Evolutionary conservation across 2,797 vertebrate genomes (phyloP), one percentile per base, ranked within the genome.

Genomic region (Clarias laeviceps): DNA sequence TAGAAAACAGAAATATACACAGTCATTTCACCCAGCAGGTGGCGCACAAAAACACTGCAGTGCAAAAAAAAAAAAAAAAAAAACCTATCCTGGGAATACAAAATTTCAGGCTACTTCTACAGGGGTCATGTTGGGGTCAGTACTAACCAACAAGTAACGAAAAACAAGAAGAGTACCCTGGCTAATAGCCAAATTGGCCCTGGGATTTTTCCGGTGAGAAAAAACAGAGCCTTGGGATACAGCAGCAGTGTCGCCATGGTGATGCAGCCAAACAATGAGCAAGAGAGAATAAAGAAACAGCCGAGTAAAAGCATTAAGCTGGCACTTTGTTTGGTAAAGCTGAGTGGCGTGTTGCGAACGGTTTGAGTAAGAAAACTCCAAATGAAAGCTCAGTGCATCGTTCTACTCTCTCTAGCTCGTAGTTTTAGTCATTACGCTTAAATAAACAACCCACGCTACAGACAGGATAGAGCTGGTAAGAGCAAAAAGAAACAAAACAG

Each of bases 1-100:
- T 99, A 78, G 50, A 89, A 88, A 27, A 89, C 22, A 90, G 1
- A 87, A 34, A 14, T 1, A 17, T 11, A 76, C 3, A 7, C 5
- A 22, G 17, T 85, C 17, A 88, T 34, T 83, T 0, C 17, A 66
- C 62, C 89, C 89, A 89, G 82, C 82, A 89, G 88, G 82, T 66
- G 89, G 89, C 70, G 84, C 81, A 81, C 27, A 22, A 68, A 76
- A 79, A 89, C 29, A 70, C 20, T 8, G 34, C 61, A 17, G 27
- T 0, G 2, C 56, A 65, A 62, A 37, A 74, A 29, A 70, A 2
- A 50, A 50, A 50, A 50, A 50, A 50, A 2, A 50, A 50, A 50
- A 50, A 1, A 9, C 14, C 20, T 59, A 72, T 83, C 70, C 77
- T 74, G 78, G 20, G 84, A 61, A 76, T 20, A 80, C 57, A 37